These are phyloP conservation scores for Caenorhabditis afra DNA, from an alignment of 2,888 invertebrate genomes.

Conservation along the genomic window DNA sequence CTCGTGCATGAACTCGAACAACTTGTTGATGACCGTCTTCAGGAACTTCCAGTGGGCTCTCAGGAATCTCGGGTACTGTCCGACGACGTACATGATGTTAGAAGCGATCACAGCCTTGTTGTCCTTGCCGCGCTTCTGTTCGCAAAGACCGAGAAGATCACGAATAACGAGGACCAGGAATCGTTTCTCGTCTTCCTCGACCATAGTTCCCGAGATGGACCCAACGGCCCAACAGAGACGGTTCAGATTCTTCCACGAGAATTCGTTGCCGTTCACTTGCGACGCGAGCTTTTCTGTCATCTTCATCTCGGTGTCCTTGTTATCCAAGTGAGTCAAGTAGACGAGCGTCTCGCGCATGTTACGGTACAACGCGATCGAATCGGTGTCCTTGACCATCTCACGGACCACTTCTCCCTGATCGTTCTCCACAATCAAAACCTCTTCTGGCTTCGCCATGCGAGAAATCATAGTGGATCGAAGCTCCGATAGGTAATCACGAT, in stretches of 20 bases:
- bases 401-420: conserved; percentile 98
- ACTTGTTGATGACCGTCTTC: conserved; percentile 99
- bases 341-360: conserved; percentile 89
- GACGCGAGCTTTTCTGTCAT: conserved; percentile 99
- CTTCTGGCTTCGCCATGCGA: conserved; percentile 99
- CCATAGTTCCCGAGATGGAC: conserved; percentile 98
- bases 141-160: conserved; percentile 95
- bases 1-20: conserved; percentile 99
- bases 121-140: conserved; percentile 98
- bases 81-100: conserved; percentile 99
- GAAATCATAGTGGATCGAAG: conserved; percentile 98
- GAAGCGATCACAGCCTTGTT: conserved; percentile 99
- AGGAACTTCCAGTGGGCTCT: conserved; percentile 99
- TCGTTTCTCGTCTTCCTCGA: conserved; percentile 98
- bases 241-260: conserved; percentile 99
- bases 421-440: conserved; percentile 98
- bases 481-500: conserved; percentile 78
- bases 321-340: conserved; percentile 98
- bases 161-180: conserved; percentile 97
- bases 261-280: conserved; percentile 96
- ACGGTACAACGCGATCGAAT: conserved; percentile 98
- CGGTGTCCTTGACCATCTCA: conserved; percentile 99
- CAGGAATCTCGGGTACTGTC: conserved; percentile 97
- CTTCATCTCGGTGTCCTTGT: conserved; percentile 95
- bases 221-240: conserved; percentile 99